Base-by-base conservation (phyloP, 2,113 vertebrate species). In the Callaeas wilsoni region DNA sequence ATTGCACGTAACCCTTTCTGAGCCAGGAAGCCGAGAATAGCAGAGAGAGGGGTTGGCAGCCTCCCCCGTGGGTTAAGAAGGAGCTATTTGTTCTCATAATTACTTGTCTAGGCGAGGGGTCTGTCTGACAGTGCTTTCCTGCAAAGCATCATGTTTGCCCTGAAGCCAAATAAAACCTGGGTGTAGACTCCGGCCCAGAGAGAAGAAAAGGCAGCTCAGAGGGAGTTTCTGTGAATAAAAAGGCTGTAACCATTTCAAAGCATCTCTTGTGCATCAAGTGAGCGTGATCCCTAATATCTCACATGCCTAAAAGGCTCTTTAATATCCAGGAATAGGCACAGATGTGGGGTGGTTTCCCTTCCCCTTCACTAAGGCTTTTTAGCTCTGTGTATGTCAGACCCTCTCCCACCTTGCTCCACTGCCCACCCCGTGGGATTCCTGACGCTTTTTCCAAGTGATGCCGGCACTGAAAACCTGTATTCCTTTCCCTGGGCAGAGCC, bases 101-200 rank as follows among this genome's bases (percentile, higher is more conserved):
- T 86, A 30, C 92, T 95, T 90, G 93, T 96, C 93, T 81, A 90
- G 93, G 71, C 95, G 93, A 93, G 85, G 92, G 96, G 88, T 94
- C 94, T 96, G 93, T 96, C 95, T 87, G 95, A 91, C 95, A 81
- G 87, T 87, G 82, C 92, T 85, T 96, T 77, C 59, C 94, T 97
- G 96, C 96, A 95, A 67, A 95, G 90, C 95, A 84, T 88, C 94
- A 1, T 96, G 94, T 86, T 86, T 96, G 87, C 88, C 71, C 71
- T 39, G 90, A 68, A 96, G 96, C 96, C 96, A 97, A 94, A 96
- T 96, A 90, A 97, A 97, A 97, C 93, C 73, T 95, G 10, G 56
- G 68, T 94, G 92, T 84, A 88, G 84, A 93, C 90, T 95, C 89
- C 92, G 92, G 88, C 90, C 92, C 92, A 60, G 47, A 35, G 49